These are phyloP conservation scores for Nomada hirtipes DNA, from an alignment of 2,888 invertebrate genomes.

Conservation along the genomic window DNA sequence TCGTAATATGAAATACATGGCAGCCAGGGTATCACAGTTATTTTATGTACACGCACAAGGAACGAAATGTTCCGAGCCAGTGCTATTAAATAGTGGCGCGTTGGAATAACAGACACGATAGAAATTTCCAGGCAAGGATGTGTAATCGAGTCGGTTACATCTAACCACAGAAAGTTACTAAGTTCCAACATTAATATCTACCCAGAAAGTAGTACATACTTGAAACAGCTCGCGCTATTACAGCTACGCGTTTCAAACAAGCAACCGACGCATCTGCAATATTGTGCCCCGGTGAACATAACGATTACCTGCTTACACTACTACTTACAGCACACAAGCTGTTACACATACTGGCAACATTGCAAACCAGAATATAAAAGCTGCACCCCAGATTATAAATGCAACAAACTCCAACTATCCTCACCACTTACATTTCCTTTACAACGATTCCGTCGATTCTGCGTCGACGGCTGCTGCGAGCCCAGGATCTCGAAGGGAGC, in stretches of 20 bases:
- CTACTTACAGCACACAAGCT: neutral
- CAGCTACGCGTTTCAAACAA: neutral
- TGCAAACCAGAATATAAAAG: no score
- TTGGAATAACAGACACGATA: no score
- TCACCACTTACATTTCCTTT: no score
- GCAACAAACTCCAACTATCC: no score
- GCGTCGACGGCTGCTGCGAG: conserved; percentile 11
- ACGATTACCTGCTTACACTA: neutral
- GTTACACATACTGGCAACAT: no score
- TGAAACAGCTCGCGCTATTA: neutral
- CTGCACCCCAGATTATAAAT: no score
- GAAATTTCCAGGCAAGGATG: no score
- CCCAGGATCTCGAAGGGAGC: conserved; percentile 7
- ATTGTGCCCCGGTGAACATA: neutral
- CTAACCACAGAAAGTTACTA: neutral
- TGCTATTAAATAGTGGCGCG: no score
- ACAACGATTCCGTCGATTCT: conserved; percentile 7
- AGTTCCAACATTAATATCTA: neutral
- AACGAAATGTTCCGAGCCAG: no score
- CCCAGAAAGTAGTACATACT: neutral
- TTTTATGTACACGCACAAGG: no score
- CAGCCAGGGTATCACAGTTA: no score
- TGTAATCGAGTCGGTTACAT: neutral
- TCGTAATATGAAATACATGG: no score
- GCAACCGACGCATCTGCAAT: neutral